These are phyloP conservation scores for Morinoia aosen DNA, from an alignment of 2,888 invertebrate genomes.

Conservation along the genomic window DNA sequence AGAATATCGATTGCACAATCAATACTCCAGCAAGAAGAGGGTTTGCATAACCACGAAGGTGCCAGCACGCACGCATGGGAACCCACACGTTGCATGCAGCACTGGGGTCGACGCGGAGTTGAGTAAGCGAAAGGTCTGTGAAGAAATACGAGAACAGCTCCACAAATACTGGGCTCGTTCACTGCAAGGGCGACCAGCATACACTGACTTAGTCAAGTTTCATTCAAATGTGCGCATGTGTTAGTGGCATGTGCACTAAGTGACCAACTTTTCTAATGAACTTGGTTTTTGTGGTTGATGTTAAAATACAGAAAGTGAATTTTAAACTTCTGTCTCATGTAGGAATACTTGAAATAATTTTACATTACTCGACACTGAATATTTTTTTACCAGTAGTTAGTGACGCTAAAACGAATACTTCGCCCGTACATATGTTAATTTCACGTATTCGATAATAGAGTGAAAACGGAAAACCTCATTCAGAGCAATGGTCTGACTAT, in stretches of 20 bases:
- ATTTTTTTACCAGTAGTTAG: background rate
- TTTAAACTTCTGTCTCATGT: background rate
- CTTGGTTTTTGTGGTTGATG: background rate
- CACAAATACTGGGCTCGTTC: background rate
- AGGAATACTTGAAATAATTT: background rate
- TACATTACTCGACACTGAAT: background rate
- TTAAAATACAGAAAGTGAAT: background rate
- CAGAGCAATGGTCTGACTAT: too few species aligned
- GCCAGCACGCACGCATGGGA: background rate
- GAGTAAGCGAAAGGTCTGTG: background rate
- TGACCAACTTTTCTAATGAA: background rate
- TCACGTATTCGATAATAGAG: background rate
- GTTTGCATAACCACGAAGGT: background rate
- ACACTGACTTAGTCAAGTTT: background rate
- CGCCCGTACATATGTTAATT: too few species aligned
- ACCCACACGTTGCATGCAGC: background rate
- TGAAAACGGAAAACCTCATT: too few species aligned
- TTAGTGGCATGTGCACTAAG: background rate
- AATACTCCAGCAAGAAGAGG: background rate
- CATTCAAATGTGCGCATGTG: background rate
- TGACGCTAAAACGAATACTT: too few species aligned
- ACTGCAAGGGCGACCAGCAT: background rate
- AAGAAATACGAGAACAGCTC: background rate
- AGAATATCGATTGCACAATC: constrained; percentile 4
- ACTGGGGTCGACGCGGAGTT: background rate